Base-by-base conservation (phyloP, 2,888 invertebrate genomes). In the Acleris holmiana region DNA sequence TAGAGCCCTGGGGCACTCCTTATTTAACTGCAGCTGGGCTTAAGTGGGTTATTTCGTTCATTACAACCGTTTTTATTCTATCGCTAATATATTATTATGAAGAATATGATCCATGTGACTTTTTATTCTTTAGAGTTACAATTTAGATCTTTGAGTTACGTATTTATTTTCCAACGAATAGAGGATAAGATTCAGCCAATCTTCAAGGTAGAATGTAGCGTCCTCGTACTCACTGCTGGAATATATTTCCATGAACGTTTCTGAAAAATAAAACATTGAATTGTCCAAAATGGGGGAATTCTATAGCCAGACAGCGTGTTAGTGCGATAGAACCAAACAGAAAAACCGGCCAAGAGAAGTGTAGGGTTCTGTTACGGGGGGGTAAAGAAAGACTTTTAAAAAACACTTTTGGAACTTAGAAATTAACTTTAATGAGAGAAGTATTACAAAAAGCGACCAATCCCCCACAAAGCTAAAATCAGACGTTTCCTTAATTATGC, bases 141-240 rank as follows among this genome's bases (percentile, higher is more conserved):
- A 58, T 23, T 46, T 25, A 47, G 21, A 53, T 47, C 48, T 59
- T 64, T 63, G 58, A 25, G 51, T 64, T 21, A 40, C 47, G 35
- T 50, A 54, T 44, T 53, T 65, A 61, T 61, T 66, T 70, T 71
- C 75, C 78, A 96, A 98, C 74, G 96, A 96, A 89, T 98, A 98
- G 78, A 98, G 94, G 77, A 97, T 97, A 88, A 95, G 96, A 93
- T 97, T 96, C 75, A 98, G n/a, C 97, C 97, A 98, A 89, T 98
- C 98, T 83, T 98, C 98, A 88, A 98, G 91, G 51, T 96, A 95
- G 90, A 98, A 98, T 18, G 96, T 95, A 35, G 98, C 98, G 72
- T 21, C 2, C 21, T 3, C n/a, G n/a, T 93, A 93, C 70, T 96
- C 95, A 29, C 95, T 95, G 71, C 94, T 94, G 51, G 95, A 93